Evolutionary conservation across 1,140 invertebrate genomes (phyloP).

Genomic region (Orchestia grillus): DNA sequence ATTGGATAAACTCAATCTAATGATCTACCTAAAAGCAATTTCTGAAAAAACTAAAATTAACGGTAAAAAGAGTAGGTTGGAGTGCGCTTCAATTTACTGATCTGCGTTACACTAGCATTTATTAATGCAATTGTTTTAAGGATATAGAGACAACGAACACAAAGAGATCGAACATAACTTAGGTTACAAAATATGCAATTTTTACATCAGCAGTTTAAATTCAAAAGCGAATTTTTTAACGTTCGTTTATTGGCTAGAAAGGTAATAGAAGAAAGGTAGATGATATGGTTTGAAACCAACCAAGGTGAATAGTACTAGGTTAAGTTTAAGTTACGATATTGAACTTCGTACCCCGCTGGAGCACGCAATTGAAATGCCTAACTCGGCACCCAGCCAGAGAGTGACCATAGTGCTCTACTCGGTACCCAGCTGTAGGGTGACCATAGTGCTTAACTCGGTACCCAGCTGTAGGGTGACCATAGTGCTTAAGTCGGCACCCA

Average conservation of each 20-base stretch:
- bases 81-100: neutral
- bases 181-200: neutral
- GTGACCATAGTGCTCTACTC: neutral
- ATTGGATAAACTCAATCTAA: neutral
- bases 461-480: neutral
- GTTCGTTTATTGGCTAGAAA: neutral
- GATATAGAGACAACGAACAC: neutral
- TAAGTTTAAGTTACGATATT: neutral
- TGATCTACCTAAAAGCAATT: neutral
- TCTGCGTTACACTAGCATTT: neutral
- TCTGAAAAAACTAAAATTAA: neutral
- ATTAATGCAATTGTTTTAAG: neutral
- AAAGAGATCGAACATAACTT: neutral
- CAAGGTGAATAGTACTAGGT: neutral
- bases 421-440: no score
- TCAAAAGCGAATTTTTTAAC: neutral
- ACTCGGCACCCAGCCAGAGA: no score
- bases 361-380: no score
- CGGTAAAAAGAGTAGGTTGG: neutral
- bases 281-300: neutral
- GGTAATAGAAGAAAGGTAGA: neutral
- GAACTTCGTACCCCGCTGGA: neutral
- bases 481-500: neutral
- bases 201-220: neutral
- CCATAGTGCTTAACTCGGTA: neutral